Conservation (phyloP, 1,140 invertebrate genomes). For the Tigriopus japonicus region DNA sequence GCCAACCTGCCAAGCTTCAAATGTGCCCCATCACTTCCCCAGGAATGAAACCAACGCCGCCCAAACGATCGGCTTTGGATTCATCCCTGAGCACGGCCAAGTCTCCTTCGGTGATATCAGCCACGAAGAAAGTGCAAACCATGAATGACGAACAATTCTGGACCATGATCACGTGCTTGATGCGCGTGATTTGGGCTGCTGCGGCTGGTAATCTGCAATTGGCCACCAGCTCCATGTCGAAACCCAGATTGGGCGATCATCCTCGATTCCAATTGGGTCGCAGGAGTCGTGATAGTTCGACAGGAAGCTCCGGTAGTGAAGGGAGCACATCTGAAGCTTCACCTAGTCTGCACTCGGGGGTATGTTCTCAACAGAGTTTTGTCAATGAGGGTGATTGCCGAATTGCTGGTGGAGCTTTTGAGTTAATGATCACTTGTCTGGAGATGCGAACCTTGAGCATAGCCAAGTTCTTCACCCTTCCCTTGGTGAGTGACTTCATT, state of each 20-base stretch:
- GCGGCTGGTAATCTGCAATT: slow-evolving; percentile 31
- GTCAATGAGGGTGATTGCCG: slow-evolving; percentile 28
- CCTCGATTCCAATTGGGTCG: slow-evolving; percentile 7
- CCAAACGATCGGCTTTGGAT: slow-evolving; percentile 19
- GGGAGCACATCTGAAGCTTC: neutral
- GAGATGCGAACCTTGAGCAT: slow-evolving; percentile 22
- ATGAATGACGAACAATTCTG: slow-evolving; percentile 27
- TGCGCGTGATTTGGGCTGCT: slow-evolving; percentile 32
- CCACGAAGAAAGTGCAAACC: neutral
- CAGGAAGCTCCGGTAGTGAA: slow-evolving; percentile 20
- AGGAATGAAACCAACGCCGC: slow-evolving; percentile 15
- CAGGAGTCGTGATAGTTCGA: slow-evolving; percentile 28
- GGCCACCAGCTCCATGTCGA: slow-evolving; percentile 28
- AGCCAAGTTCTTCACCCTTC: slow-evolving; percentile 26
- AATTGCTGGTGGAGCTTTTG: slow-evolving; percentile 30
- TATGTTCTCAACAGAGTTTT: slow-evolving; percentile 27
- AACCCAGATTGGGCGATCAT: neutral
- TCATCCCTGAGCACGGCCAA: slow-evolving; percentile 6
- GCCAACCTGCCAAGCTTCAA: slow-evolving; percentile 5
- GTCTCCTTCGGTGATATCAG: neutral
- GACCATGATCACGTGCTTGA: slow-evolving; percentile 29
- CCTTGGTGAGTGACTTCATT: slow-evolving; percentile 31
- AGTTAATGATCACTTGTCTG: slow-evolving; percentile 32
- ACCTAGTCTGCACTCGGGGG: slow-evolving; percentile 1
- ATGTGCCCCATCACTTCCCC: neutral